Evolutionary conservation across 2,888 invertebrate species (phyloP), one percentile per base, ranked within the genome.

Genomic region (Scaptomyza parva): DNA sequence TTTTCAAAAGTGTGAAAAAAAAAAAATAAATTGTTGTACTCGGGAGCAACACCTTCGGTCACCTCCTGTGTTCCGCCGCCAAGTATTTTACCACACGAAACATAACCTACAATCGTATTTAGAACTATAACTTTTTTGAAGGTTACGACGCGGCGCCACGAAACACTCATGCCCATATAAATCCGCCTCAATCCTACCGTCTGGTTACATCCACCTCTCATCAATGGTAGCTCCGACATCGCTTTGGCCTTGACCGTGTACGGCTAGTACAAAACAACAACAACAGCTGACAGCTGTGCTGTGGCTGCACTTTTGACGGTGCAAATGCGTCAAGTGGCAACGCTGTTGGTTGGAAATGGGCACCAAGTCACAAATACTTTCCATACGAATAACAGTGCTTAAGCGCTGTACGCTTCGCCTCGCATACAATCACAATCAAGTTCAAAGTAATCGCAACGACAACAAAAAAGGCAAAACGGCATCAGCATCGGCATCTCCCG

Each of bases 251-350:
- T 76, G 76, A 72, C 76, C 76, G 76, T 76, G 75, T 67, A 66
- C 66, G 26, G 51, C 26, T 60, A 40, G 44, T 59, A 55, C 62
- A 59, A 68, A 59, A 53, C 50, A 62, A 55, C 50, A 62, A 55
- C 57, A 69, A 65, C 82, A 82, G 82, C 82, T 82, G 84, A 83
- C 81, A 79, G 66, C 77, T 79, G 83, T 59, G 35, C 58, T 41
- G 18, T 26, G 50, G 11, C 51, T 73, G 73, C 73, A 73, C 61
- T 73, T 74, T 66, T 62, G 50, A 54, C 57, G 33, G 54, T 61
- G 59, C 47, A 65, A 73, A 45, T 61, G 66, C 66, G 73, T 70
- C 58, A 66, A 59, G 74, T 74, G 74, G 74, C 74, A 74, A 74
- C 74, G 52, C 74, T 35, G 48, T 52, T 40, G 20, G 41, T 45